These are phyloP conservation scores for Haplochromis vanheusdeni DNA, from an alignment of 2,113 vertebrate genomes.

Conservation along the genomic window DNA sequence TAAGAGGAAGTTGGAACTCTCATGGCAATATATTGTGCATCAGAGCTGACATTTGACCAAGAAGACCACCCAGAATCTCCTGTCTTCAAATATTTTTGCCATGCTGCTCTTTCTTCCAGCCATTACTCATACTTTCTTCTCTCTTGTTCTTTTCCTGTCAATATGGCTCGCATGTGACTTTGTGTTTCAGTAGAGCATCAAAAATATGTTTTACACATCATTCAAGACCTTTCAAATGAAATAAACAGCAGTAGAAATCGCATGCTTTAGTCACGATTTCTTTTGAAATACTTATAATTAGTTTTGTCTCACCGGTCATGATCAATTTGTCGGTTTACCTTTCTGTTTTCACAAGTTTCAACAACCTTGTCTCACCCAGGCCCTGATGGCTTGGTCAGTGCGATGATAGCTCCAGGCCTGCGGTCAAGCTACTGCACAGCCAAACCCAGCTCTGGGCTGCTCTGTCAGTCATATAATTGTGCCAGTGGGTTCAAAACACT, in stretches of 20 bases:
- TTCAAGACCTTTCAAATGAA: not conserved
- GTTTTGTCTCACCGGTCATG: not conserved
- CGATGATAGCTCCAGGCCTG: conserved; percentile 42
- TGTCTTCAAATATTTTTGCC: not conserved
- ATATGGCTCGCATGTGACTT: not conserved
- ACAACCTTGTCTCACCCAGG: not conserved
- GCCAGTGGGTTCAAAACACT: not conserved
- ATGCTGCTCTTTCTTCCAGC: conserved; percentile 5
- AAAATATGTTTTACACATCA: not conserved
- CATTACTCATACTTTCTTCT: conserved; percentile 48
- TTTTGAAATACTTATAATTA: not conserved
- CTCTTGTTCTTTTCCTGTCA: not conserved
- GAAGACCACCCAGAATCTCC: conserved; percentile 49
- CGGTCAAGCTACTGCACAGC: conserved; percentile 30
- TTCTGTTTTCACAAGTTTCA: conserved; percentile 2
- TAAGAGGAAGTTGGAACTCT: conserved; percentile 28
- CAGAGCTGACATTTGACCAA: conserved; percentile 30
- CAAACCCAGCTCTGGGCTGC: conserved; percentile 2
- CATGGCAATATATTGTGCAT: not conserved
- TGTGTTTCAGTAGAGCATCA: not conserved
- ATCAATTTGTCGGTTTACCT: conserved; percentile 13
- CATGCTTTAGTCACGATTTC: not conserved
- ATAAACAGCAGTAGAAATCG: not conserved
- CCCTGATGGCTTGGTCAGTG: conserved; percentile 12
- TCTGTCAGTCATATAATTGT: conserved; percentile 20